These are phyloP conservation scores for Macrostomum lignano DNA, from an alignment of 1,140 invertebrate species.

Conservation along the genomic window DNA sequence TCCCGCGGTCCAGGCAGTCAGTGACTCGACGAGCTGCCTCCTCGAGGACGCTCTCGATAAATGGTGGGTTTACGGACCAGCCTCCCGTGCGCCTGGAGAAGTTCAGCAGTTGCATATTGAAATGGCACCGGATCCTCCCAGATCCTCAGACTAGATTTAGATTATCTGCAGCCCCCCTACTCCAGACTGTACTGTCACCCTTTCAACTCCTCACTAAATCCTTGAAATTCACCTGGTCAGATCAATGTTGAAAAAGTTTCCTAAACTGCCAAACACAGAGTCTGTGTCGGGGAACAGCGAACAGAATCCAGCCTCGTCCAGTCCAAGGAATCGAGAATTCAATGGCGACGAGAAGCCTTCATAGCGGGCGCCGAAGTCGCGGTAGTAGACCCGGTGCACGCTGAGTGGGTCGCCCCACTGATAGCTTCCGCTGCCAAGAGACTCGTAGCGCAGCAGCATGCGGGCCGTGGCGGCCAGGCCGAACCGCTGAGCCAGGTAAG, in stretches of 20 bases:
- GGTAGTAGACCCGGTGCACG: not conserved
- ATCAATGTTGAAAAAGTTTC: conserved; percentile 1
- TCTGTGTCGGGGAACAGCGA: not conserved
- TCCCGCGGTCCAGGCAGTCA: not conserved
- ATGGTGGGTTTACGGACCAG: conserved; percentile 1
- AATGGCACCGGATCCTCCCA: too few relatives aligned
- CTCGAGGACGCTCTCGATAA: not conserved
- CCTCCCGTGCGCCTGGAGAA: not conserved
- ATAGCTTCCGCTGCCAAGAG: conserved; percentile 1
- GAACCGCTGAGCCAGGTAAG: too few relatives aligned
- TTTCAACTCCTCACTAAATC: too few relatives aligned
- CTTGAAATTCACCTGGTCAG: too few relatives aligned
- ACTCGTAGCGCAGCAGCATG: conserved; percentile 3
- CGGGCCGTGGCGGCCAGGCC: not conserved
- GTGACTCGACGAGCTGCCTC: not conserved
- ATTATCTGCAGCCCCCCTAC: too few relatives aligned
- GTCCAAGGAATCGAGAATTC: conserved; percentile 1
- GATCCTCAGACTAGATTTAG: too few relatives aligned
- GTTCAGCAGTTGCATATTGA: too few relatives aligned
- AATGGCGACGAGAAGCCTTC: conserved; percentile 2
- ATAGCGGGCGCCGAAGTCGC: not conserved
- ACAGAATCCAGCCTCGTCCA: not conserved
- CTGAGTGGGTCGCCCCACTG: conserved; percentile 1
- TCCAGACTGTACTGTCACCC: too few relatives aligned
- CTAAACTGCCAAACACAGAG: not conserved